Evolutionary conservation across 2,113 vertebrate species (phyloP).

Genomic region (Dasyprocta punctata): DNA sequence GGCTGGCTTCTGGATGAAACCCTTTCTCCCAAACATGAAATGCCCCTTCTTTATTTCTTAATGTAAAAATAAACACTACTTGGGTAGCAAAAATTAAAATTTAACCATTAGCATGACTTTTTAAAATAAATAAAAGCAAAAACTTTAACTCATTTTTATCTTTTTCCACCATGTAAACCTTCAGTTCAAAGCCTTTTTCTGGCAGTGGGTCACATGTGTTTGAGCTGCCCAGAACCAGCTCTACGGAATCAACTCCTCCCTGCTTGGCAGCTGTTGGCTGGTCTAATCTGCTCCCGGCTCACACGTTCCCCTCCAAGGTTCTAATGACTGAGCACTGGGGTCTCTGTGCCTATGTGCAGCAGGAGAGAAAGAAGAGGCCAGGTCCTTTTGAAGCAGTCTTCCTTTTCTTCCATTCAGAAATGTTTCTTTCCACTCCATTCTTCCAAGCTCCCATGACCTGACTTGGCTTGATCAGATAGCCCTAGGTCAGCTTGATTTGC

Average conservation of each 20-base stretch:
- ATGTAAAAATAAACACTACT: background rate
- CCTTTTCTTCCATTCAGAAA: background rate
- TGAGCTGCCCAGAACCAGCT: background rate
- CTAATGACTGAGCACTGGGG: background rate
- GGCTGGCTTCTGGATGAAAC: background rate
- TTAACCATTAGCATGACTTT: background rate
- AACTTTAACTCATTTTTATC: background rate
- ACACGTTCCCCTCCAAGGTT: background rate
- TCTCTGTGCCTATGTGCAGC: background rate
- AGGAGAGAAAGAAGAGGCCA: background rate
- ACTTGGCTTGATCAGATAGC: background rate
- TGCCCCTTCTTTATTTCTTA: conserved; percentile 21
- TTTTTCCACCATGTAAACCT: background rate
- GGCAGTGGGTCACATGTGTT: background rate
- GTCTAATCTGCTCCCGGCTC: background rate
- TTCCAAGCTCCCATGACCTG: background rate
- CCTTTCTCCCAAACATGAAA: background rate
- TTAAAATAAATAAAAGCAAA: conserved; percentile 23
- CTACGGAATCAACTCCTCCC: background rate
- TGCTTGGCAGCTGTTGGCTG: background rate
- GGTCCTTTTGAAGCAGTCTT: background rate
- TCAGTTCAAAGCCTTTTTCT: background rate
- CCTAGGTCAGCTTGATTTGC: background rate
- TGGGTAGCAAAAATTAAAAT: conserved; percentile 22
- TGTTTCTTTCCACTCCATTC: background rate